Base-by-base conservation (phyloP, 2,113 vertebrate genomes). In the Pica pica region DNA sequence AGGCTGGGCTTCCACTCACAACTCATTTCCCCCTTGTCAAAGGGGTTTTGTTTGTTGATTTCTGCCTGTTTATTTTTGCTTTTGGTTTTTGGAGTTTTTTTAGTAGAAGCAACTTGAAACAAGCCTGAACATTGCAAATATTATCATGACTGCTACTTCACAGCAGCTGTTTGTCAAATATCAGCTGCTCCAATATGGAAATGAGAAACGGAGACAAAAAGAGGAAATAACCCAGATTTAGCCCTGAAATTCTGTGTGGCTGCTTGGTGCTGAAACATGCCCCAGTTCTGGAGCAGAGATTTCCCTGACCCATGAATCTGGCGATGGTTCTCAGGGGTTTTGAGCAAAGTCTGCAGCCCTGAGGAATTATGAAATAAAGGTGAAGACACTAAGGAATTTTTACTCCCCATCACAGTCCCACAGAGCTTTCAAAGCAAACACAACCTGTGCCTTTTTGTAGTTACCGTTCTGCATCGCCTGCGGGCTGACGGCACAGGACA, bases 391-490 rank as follows among this genome's bases (percentile, higher is more conserved):
- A 19, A 3, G 39, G 42, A 57, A 33, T 24, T 24, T 50, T 35
- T 21, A 2, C 5, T 20, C 33, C 31, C 19, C 0, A 0, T 5
- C 53, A 27, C 0, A 1, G 30, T 4, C 69, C 59, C 84, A 5
- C 5, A 3, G 4, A 57, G 49, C 49, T 76, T 20, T 26, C 53
- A 8, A 4, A 35, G 7, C 39, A 42, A 41, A 7, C n/a, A 2
- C 1, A 26, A 2, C 2, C 21, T 3, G 0, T 24, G 21, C 1
- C 18, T 47, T 27, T 33, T 7, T 22, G 31, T 6, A 3, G 39
- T 95, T 97, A 97, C 97, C 90, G 0, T 93, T 73, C 74, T 84
- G 64, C 79, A 95, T 24, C 0, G 86, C 93, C 39, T 0, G 16
- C 0, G 87, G 14, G 4, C 95, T 96, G 68, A 96, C 23, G 0